Base-by-base conservation (phyloP, 1,140 invertebrate genomes). In the Drosophila pachea region DNA sequence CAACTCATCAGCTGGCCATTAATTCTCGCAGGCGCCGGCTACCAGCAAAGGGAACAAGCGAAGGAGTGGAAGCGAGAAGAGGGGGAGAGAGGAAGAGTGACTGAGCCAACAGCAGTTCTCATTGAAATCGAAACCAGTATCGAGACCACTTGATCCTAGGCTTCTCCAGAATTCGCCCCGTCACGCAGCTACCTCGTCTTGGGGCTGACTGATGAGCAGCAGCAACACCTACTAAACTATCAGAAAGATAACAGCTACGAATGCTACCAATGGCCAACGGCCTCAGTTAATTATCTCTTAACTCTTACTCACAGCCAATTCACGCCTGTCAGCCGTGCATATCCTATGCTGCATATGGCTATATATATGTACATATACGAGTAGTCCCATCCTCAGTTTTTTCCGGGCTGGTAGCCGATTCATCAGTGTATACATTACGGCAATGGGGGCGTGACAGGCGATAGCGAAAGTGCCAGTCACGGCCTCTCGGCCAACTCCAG, bases 1-100 rank as follows among this genome's bases (percentile, higher is more conserved):
- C 86, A 88, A 88, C 86, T 88, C 86, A 88, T 88, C 86, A 88
- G 71, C 48, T 71, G 54, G 74, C 86, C 68, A 88, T 88, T 88
- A 88, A 88, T 86, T 86, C 75, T 72, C 29, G 48, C 53, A 60
- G 75, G 81, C 79, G 79, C 79, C 79, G 66, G 74, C 55, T 38
- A 74, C 63, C 68, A 59, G 31, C 67, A 66, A 61, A 35, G 8
- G n/a, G 54, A 55, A 36, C 29, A 38, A 40, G 4, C 53, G 4
- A 50, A 4, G 36, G 35, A 42, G 36, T 16, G 45, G 35, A 8
- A 38, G 32, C 16, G 45, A n/a, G 14, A 53, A 47, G 38, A 29
- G 22, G 31, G 29, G 22, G 11, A 31, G 22, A 32, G 22, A 7
- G 5, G 6, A 29, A 53, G 38, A 72, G 35, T 9, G 45, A 49